Evolutionary conservation across 2,888 invertebrate species (phyloP).

Genomic region (Lapara coniferarum): DNA sequence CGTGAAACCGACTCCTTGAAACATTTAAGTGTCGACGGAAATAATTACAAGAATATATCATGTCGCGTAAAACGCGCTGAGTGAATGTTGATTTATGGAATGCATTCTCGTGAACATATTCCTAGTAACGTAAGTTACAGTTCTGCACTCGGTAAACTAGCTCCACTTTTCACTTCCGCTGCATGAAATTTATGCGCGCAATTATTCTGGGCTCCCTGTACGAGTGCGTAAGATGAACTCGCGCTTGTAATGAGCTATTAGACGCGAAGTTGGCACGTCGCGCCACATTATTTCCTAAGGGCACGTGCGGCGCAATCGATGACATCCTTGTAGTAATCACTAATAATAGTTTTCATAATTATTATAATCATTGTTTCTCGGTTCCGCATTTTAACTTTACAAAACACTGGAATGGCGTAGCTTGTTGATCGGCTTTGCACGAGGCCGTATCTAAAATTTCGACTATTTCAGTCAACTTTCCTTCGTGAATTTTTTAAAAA

Average conservation of each 20-base stretch:
- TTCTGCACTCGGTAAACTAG: slow-evolving; percentile 35
- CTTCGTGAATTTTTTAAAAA: too few species aligned
- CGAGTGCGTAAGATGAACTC: slow-evolving; percentile 59
- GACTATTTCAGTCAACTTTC: too few species aligned
- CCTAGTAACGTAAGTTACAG: slow-evolving; percentile 5
- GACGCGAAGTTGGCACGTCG: slow-evolving; percentile 63
- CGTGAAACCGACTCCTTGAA: neutral
- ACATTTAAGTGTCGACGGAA: neutral
- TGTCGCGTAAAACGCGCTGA: slow-evolving; percentile 35
- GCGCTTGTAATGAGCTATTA: slow-evolving; percentile 66
- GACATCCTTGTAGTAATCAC: slow-evolving; percentile 34
- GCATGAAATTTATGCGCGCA: slow-evolving; percentile 55
- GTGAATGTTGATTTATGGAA: slow-evolving; percentile 29
- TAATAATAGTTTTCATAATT: slow-evolving; percentile 20
- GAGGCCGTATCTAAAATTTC: too few species aligned
- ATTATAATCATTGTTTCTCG: neutral
- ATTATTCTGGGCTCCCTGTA: slow-evolving; percentile 61
- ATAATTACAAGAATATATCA: slow-evolving; percentile 2
- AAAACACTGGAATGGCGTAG: neutral
- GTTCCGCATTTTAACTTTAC: neutral
- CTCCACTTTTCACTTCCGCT: slow-evolving; percentile 53
- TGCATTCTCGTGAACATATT: slow-evolving; percentile 8
- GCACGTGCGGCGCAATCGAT: slow-evolving; percentile 53
- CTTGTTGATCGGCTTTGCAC: too few species aligned
- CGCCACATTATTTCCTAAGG: slow-evolving; percentile 58